phyloP scores from a whole-genome alignment of 2,113 vertebrate genomes.

The Sapayoa aenigma region DNA sequence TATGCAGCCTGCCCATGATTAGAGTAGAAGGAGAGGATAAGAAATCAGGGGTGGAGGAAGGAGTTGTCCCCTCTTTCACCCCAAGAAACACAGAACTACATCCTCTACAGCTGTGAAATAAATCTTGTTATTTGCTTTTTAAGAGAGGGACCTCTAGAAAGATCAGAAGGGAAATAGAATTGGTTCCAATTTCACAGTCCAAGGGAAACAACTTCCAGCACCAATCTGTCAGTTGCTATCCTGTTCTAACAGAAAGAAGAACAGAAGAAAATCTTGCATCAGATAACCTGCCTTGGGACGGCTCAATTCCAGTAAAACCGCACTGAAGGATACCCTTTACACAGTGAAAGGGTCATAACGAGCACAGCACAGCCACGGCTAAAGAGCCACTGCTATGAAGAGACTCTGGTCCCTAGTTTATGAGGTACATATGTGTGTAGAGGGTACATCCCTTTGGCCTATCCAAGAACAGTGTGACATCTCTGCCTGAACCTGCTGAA shows the following conservation, averaged over 20 bases:
- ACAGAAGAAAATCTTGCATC: not conserved
- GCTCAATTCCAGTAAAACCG: not conserved
- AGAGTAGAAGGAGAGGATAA: not conserved
- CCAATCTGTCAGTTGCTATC: not conserved
- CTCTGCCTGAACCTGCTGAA: not conserved
- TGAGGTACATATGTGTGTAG: no score
- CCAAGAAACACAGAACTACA: not conserved
- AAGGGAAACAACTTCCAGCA: not conserved
- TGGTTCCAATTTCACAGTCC: not conserved
- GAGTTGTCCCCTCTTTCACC: not conserved
- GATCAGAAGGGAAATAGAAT: not conserved
- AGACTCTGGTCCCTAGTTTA: not conserved
- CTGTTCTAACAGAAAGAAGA: not conserved
- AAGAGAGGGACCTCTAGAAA: not conserved
- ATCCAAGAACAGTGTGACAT: not conserved
- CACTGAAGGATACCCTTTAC: not conserved
- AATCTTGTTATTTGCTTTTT: not conserved
- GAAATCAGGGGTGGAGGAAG: accelerated
- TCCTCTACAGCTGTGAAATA: not conserved
- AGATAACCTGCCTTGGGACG: not conserved
- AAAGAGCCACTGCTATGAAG: not conserved
- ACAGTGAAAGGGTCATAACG: not conserved
- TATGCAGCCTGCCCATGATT: not conserved
- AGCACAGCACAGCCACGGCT: not conserved
- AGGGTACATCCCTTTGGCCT: not conserved